Percentiles rank a stretch among this genome's conserved stretches.
Evolutionary conservation across 2,888 invertebrate genomes (phyloP).

Genomic region (Apamea crenata): DNA sequence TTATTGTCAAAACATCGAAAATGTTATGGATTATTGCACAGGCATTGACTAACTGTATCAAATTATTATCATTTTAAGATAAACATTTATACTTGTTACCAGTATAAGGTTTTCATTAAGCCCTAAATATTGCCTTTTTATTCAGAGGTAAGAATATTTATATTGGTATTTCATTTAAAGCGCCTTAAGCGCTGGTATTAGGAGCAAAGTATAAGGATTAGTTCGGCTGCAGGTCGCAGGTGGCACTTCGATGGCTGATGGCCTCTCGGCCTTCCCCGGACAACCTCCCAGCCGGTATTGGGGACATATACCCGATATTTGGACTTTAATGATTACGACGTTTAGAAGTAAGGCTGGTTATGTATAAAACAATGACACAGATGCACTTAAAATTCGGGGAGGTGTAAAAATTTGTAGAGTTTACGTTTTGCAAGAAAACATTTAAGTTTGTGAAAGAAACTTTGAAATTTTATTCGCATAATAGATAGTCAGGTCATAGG

Average conservation of each 20-base stretch:
- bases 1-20: background rate
- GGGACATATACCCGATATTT: slow-evolving; percentile 42
- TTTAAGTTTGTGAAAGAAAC: background rate
- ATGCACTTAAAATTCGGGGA: background rate
- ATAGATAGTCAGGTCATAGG: background rate
- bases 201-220: slow-evolving; percentile 47
- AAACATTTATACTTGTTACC: too few relatives aligned
- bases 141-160: background rate
- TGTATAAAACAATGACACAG: background rate
- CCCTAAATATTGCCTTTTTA: background rate
- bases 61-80: background rate
- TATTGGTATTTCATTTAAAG: background rate
- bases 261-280: slow-evolving; percentile 25
- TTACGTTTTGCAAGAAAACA: too few relatives aligned
- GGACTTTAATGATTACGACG: slow-evolving; percentile 30
- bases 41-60: background rate
- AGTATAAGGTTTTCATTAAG: background rate
- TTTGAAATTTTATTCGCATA: background rate
- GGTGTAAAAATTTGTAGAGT: background rate
- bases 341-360: background rate
- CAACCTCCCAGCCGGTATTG: slow-evolving; percentile 32
- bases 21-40: background rate
- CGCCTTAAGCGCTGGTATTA: slow-evolving; percentile 31
- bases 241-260: slow-evolving; percentile 55
- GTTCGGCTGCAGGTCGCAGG: slow-evolving; percentile 52